Conservation (phyloP, 1,140 invertebrate species). For the Sogatella furcifera region DNA sequence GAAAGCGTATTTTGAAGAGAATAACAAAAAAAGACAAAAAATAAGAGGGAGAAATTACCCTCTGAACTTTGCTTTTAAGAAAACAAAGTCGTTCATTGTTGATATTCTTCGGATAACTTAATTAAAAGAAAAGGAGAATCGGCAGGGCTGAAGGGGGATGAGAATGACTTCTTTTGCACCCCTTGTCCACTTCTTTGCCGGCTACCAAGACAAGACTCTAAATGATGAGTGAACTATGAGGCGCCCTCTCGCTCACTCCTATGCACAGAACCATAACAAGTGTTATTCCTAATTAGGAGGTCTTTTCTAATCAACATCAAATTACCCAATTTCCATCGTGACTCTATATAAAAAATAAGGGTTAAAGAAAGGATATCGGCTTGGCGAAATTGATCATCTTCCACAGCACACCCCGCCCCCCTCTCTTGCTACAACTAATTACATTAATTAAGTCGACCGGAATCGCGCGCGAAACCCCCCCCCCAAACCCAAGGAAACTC, state of each 20-base stretch:
- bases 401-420: too few relatives aligned
- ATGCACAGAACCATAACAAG: background rate
- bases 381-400: slow-evolving; percentile 1
- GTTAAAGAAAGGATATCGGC: background rate
- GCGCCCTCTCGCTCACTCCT: background rate
- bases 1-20: background rate
- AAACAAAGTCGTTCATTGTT: slow-evolving; percentile 2
- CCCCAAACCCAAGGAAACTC: background rate
- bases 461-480: background rate
- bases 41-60: background rate
- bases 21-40: background rate
- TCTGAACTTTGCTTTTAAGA: slow-evolving; percentile 1
- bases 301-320: background rate
- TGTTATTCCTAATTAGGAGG: background rate
- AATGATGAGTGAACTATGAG: background rate
- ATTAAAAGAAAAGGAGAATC: background rate
- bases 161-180: too few relatives aligned
- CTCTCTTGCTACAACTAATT: background rate
- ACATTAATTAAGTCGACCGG: background rate
- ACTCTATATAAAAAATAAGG: background rate
- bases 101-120: slow-evolving; percentile 1
- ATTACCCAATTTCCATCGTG: background rate
- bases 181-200: too few relatives aligned
- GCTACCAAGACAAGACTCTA: background rate
- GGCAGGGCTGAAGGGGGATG: too few relatives aligned